phyloP scores from a whole-genome alignment of 2,797 vertebrate species.

The Urophycis tenuis region DNA sequence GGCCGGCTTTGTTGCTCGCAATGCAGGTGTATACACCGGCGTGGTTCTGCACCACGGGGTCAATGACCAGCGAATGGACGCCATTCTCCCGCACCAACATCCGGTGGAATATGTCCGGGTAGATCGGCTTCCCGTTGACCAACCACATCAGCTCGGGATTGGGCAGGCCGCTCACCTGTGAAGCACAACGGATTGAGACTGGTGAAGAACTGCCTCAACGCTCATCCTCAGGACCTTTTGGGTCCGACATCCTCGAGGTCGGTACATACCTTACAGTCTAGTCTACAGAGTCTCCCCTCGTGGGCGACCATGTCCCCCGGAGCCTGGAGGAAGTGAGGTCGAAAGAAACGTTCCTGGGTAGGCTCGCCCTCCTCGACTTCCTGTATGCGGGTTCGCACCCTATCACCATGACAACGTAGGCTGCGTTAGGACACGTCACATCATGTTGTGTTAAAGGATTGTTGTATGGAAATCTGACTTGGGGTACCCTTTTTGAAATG shows the following conservation, averaged over 20 bases:
- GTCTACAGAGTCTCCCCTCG: conserved; percentile 83
- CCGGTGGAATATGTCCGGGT: conserved; percentile 81
- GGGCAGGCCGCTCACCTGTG: conserved; percentile 90
- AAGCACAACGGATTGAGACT: conserved; percentile 22
- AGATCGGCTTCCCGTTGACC: conserved; percentile 83
- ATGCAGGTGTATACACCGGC: conserved; percentile 89
- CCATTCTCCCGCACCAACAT: conserved; percentile 93
- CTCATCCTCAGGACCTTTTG: background rate
- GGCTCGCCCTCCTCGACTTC: conserved; percentile 82
- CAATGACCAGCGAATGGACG: conserved; percentile 89
- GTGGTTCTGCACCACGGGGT: conserved; percentile 81
- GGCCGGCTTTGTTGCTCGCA: conserved; percentile 91
- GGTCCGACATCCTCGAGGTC: background rate
- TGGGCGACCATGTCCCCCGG: conserved; percentile 90
- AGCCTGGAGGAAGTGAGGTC: conserved; percentile 91
- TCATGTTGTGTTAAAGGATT: background rate
- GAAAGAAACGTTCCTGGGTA: conserved; percentile 84
- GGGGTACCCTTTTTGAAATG: background rate
- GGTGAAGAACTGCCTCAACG: background rate
- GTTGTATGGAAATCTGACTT: background rate
- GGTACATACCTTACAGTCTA: conserved; percentile 89
- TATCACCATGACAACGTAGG: conserved; percentile 44
- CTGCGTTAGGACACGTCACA: background rate
- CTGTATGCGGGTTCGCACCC: conserved; percentile 77
- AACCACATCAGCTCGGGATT: conserved; percentile 92